Base-by-base conservation (phyloP, 2,797 vertebrate species). In the Myioborus melanocephalus region DNA sequence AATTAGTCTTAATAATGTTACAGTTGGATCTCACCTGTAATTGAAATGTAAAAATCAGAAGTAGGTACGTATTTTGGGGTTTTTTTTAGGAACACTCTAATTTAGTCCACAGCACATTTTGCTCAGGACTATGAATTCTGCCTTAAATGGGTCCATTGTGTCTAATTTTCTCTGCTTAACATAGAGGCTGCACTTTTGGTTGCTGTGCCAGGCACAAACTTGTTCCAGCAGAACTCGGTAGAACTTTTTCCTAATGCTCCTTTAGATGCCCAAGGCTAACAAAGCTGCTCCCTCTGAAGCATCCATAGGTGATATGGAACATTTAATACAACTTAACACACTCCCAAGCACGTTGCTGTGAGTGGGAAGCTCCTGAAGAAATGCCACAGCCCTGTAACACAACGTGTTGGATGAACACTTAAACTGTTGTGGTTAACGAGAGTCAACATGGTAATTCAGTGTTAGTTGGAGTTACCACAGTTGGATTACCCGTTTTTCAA, bases 91-190 rank as follows among this genome's bases (percentile, higher is more conserved):
- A 87, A 37, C 27, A 28, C 34, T 90, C 55, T 90, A 88, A 70
- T 60, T 96, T 89, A 90, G 82, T 86, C 64, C 68, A 76, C 4
- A 5, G 57, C 37, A 77, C 83, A 77, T 94, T 97, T 96, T 95
- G 85, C 5, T 68, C 93, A 86, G 13, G n/a, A 97, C 93, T 88
- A 50, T 94, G 91, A 97, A 97, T 96, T 97, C 83, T 96, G 95
- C 91, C 82, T 86, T 55, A 97, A 96, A 97, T 73, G 79, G 53
- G 93, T 83, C 95, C 93, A 57, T 82, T 93, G 93, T 96, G 95
- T 89, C 95, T 96, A 87, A 97, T 97, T 98, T 97, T 95, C 97
- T 93, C 95, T 69, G 88, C 88, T 97, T 97, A 97, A 96, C 89
- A 87, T 71, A 95, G 89, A 97, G 94, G 90, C 94, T 97, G 91